phyloP scores from a whole-genome alignment of 2,113 vertebrate species.

The Rhinoderma darwinii region DNA sequence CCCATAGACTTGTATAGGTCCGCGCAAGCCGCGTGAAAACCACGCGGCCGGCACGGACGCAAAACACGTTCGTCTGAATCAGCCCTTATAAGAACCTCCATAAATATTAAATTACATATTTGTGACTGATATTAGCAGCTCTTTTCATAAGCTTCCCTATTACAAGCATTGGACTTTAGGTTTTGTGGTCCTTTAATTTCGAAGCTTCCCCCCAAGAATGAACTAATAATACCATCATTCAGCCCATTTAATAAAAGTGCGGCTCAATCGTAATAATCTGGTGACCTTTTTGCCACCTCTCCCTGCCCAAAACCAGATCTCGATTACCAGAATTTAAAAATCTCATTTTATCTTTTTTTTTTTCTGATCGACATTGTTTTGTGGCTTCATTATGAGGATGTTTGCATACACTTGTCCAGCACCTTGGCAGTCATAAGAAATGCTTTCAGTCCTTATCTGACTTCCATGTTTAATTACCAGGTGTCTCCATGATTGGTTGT shows the following conservation, averaged over 20 bases:
- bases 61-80: no score
- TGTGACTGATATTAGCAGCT: no score
- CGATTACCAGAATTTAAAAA: neutral
- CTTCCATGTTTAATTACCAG: constrained; percentile 46
- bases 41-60: no score
- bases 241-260: neutral
- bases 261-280: neutral
- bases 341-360: neutral
- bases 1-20: no score
- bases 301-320: neutral
- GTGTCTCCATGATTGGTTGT: constrained; percentile 39
- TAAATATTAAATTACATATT: no score
- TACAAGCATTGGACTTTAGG: no score
- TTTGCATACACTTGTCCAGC: constrained; percentile 5
- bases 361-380: neutral
- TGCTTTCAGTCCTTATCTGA: constrained; percentile 29
- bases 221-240: neutral
- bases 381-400: neutral
- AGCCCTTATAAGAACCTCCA: no score
- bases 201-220: neutral
- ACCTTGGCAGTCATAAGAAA: constrained; percentile 15
- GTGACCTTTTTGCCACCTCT: neutral
- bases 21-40: no score
- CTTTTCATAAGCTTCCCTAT: no score
- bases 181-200: no score